These are phyloP conservation scores for Argyresthia albistria DNA, from an alignment of 2,888 invertebrate genomes.

Conservation along the genomic window DNA sequence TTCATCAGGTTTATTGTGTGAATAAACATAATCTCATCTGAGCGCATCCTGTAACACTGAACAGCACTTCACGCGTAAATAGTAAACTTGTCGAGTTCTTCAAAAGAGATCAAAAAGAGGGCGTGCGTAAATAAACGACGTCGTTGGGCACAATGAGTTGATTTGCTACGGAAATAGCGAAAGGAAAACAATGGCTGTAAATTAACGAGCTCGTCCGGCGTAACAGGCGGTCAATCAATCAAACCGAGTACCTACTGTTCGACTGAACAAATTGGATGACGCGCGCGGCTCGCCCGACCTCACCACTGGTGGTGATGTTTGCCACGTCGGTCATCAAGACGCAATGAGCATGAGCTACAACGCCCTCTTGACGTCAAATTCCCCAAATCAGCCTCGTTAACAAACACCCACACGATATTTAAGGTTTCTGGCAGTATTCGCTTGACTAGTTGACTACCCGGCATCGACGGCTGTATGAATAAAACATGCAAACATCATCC, in stretches of 20 bases:
- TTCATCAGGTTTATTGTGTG: too few species aligned
- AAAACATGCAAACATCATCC: not conserved
- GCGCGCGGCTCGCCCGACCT: conserved; percentile 46
- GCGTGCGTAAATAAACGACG: not conserved
- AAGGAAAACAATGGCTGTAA: conserved; percentile 33
- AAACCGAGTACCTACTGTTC: conserved; percentile 23
- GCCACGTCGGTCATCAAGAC: not conserved
- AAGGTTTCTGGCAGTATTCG: not conserved
- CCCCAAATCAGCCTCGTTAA: conserved; percentile 24
- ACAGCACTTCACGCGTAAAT: not conserved
- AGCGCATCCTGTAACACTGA: not conserved
- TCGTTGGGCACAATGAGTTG: not conserved
- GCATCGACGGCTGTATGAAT: not conserved
- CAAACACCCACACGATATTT: not conserved
- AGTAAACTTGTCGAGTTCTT: not conserved
- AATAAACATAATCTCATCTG: not conserved
- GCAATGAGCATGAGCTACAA: conserved; percentile 3
- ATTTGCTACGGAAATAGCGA: conserved; percentile 25
- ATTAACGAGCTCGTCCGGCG: conserved; percentile 51
- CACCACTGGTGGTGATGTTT: not conserved
- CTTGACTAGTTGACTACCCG: not conserved
- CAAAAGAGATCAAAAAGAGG: not conserved
- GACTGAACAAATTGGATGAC: conserved; percentile 41
- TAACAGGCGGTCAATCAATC: conserved; percentile 62
- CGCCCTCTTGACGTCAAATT: conserved; percentile 43